phyloP scores from a whole-genome alignment of 2,888 invertebrate species.

The Dermolepida albohirtum region DNA sequence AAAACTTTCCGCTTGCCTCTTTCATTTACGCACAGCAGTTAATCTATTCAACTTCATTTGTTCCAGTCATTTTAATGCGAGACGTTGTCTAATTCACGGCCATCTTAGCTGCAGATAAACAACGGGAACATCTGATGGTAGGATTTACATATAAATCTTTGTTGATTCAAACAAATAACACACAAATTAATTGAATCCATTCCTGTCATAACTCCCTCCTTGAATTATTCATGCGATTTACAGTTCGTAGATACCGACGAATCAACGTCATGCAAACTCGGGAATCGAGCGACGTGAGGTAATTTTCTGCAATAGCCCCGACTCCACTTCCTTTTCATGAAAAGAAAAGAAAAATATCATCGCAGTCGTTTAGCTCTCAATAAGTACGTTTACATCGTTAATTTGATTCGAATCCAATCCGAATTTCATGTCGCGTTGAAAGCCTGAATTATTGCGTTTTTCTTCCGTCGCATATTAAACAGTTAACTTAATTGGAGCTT shows the following conservation, averaged over 20 bases:
- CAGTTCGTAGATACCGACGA: constrained; percentile 6
- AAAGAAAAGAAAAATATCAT: constrained; percentile 8
- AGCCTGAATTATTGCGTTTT: constrained; percentile 20
- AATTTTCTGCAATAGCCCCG: constrained; percentile 21
- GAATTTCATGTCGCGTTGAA: constrained; percentile 20
- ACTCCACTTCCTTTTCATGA: background rate
- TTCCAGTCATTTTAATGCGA: constrained; percentile 3
- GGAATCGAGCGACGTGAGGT: constrained; percentile 2
- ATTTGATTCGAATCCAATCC: constrained; percentile 15
- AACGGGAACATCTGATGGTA: constrained; percentile 17
- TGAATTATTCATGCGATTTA: constrained; percentile 23
- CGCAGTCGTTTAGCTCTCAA: constrained; percentile 22
- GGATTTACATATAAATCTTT: constrained; percentile 24
- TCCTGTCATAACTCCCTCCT: constrained; percentile 17
- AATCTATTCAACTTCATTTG: background rate
- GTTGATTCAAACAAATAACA: constrained; percentile 22
- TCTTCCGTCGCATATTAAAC: constrained; percentile 24
- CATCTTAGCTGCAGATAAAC: constrained; percentile 15
- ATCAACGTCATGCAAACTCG: constrained; percentile 7
- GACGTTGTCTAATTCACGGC: constrained; percentile 3
- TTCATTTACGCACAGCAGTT: no score
- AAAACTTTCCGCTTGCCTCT: no score
- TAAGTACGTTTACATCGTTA: constrained; percentile 21
- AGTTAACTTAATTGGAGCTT: constrained; percentile 20
- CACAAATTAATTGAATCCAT: constrained; percentile 27